Percentiles rank a stretch among this genome's conserved stretches.
These are phyloP conservation scores for Macroglossus sobrinus DNA, from an alignment of 2,113 vertebrate genomes.

Conservation along the genomic window DNA sequence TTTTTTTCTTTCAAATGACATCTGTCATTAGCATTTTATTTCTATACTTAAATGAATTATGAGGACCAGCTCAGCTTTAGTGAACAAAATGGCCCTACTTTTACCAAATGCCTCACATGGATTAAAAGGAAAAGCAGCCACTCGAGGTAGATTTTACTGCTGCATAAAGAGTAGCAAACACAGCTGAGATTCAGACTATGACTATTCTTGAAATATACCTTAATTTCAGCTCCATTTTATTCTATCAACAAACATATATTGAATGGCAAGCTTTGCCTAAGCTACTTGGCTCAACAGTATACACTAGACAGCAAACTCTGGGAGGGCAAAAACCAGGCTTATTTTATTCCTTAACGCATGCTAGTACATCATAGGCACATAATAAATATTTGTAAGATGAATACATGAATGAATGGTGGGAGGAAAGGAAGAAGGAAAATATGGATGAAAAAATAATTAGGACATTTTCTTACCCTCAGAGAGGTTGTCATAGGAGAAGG, in stretches of 20 bases:
- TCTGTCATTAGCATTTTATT: background rate
- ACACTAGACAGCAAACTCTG: constrained; percentile 2
- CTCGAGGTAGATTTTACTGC: constrained; percentile 15
- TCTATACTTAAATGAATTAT: background rate
- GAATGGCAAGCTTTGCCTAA: constrained; percentile 25
- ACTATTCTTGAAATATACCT: constrained; percentile 34
- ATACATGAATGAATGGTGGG: background rate
- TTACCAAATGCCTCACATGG: background rate
- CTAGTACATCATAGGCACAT: background rate
- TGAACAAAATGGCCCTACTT: background rate
- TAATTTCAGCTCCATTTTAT: constrained; percentile 42
- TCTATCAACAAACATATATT: constrained; percentile 24
- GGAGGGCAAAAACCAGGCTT: background rate
- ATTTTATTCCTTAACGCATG: background rate
- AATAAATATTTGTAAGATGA: constrained; percentile 15
- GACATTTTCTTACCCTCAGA: background rate
- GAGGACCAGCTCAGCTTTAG: background rate
- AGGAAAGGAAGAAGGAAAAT: background rate
- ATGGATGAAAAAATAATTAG: background rate
- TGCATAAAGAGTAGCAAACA: constrained; percentile 22
- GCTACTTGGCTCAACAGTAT: background rate
- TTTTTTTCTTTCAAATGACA: background rate
- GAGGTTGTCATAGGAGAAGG: background rate
- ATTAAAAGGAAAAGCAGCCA: background rate
- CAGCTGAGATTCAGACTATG: constrained; percentile 40